Percentiles rank a stretch among this genome's conserved stretches.
phyloP scores from a whole-genome alignment of 2,888 invertebrate genomes.

The Euzetes globulus region DNA sequence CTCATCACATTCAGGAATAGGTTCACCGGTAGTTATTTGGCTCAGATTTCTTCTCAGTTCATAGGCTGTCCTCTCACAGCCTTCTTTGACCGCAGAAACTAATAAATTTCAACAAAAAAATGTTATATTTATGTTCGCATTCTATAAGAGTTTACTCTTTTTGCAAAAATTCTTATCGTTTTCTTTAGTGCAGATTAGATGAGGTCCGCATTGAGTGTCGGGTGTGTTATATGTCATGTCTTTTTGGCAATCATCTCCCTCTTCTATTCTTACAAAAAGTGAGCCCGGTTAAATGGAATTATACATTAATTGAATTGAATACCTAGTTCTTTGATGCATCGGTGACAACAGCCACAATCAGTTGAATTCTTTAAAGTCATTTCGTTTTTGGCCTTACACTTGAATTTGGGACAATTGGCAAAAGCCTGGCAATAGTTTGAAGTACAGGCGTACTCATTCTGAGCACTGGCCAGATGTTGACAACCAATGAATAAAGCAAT shows the following conservation, averaged over 20 bases:
- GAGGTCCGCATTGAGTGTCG: constrained; percentile 35
- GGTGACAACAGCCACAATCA: constrained; percentile 42
- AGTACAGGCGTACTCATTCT: not conserved
- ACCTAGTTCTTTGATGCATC: constrained; percentile 40
- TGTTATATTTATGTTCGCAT: not conserved
- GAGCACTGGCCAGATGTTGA: not conserved
- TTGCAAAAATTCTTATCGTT: not conserved
- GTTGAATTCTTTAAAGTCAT: constrained; percentile 38
- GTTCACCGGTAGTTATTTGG: constrained; percentile 43
- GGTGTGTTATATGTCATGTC: constrained; percentile 29
- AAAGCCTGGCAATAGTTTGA: not conserved
- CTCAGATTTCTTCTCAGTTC: not conserved
- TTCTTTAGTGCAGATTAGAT: constrained; percentile 33
- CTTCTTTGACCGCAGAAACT: not conserved
- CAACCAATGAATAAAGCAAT: not conserved
- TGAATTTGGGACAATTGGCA: constrained; percentile 31
- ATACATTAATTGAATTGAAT: not conserved
- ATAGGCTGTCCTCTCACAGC: not conserved
- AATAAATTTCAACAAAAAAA: not conserved
- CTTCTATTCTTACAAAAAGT: constrained; percentile 12
- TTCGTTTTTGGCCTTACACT: constrained; percentile 26
- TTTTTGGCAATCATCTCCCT: constrained; percentile 32
- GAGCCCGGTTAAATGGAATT: not conserved
- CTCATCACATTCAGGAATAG: constrained; percentile 57
- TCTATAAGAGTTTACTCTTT: not conserved